Evolutionary conservation across 23 tunicate genomes (phyloP).

Genomic region (Phallusia fumigata): DNA sequence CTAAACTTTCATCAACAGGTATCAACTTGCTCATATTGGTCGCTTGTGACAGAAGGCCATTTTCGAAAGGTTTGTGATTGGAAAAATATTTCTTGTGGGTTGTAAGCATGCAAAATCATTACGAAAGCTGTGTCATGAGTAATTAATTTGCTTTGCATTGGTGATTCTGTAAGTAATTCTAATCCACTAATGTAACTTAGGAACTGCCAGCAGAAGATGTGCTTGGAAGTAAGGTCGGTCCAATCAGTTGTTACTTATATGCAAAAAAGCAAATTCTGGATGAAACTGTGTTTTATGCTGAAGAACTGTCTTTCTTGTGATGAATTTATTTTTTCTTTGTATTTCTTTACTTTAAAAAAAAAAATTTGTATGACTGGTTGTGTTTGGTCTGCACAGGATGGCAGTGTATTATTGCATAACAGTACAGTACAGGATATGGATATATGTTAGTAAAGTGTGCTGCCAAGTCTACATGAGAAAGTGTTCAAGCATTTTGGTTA

Average conservation of each 20-base stretch:
- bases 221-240: conserved; percentile 3
- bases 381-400: no score
- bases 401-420: no score
- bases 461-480: no score
- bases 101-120: no score
- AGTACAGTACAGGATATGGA: no score
- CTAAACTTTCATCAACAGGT: neutral
- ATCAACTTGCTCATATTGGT: neutral
- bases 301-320: neutral
- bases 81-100: no score
- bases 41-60: neutral
- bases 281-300: conserved; percentile 27
- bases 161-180: no score
- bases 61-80: neutral
- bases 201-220: neutral
- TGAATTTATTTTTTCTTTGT: neutral
- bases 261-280: conserved; percentile 9
- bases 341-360: neutral
- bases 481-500: no score
- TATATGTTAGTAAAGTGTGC: no score
- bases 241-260: conserved; percentile 26
- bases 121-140: no score
- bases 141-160: no score
- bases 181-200: neutral
- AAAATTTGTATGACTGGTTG: neutral